Conservation (phyloP, 2,113 vertebrate species). For the Cavia porcellus region DNA sequence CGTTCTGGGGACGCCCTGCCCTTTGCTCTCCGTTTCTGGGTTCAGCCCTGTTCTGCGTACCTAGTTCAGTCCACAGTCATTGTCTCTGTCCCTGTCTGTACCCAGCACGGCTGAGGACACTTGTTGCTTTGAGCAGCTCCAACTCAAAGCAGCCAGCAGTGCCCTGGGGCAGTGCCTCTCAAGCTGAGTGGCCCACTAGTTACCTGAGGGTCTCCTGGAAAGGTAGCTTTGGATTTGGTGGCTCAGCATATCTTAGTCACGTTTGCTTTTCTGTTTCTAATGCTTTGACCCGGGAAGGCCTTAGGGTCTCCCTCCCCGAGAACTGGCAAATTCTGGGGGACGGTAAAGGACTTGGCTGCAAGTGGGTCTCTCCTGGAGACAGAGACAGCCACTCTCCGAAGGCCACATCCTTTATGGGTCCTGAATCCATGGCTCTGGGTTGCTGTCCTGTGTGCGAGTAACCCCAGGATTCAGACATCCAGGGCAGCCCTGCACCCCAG, state of each 20-base stretch:
- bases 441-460: not conserved
- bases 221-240: not conserved
- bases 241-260: not conserved
- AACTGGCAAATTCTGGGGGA: not conserved
- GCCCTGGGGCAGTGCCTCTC: not conserved
- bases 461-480: not conserved
- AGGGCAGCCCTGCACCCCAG: not conserved
- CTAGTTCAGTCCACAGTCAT: not conserved
- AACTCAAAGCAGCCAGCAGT: not conserved
- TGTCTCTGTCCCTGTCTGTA: not conserved
- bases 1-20: not conserved
- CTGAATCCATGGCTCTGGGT: not conserved
- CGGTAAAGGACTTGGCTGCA: not conserved
- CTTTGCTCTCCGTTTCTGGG: not conserved
- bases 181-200: not conserved
- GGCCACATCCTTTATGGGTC: not conserved
- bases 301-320: not conserved
- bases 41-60: not conserved
- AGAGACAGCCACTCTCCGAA: not conserved
- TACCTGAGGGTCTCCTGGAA: not conserved
- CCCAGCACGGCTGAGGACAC: not conserved
- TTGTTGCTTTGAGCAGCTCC: not conserved
- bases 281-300: not conserved
- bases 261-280: slow-evolving; percentile 36
- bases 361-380: not conserved